Base-by-base conservation (phyloP, 2,113 vertebrate species). In the Ptilorrhoa leucosticta region DNA sequence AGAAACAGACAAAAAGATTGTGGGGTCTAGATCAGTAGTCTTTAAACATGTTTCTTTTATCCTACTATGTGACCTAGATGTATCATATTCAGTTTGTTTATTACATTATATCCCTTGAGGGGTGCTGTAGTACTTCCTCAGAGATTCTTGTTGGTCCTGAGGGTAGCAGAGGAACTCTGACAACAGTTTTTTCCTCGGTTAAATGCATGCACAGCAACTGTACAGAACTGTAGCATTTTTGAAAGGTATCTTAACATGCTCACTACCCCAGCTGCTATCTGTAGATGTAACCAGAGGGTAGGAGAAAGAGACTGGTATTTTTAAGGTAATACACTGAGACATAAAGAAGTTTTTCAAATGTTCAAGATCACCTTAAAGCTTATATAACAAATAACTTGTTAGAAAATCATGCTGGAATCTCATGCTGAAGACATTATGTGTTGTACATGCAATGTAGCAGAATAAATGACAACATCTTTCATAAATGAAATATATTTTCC, bases 401-500 rank as follows among this genome's bases (percentile, higher is more conserved):
- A 73, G 71, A 89, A 83, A 77, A 89, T n/a, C n/a, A n/a, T n/a
- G 23, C 42, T 81, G 33, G 42, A 93, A 60, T 72, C 16, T 94
- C 47, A 7, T 68, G 31, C 42, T 84, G 79, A 84, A 90, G 84
- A 71, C 47, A 82, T 69, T 81, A 68, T 79, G 28, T 70, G 30
- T 45, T 72, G 11, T 75, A 81, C 53, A 75, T 48, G 18, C 50
- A 72, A 33, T 73, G 70, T 33, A 88, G 42, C 26, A 93, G 22
- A 70, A 42, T 81, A 42, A 94, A 92, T 87, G 77, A 31, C 64
- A 61, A 57, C 18, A 85, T 51, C 91, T 94, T 96, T 78, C 65
- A 94, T 86, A 97, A 92, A 42, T 68, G 37, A 70, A 96, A 96
- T 93, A 87, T 83, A 92, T 75, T 64, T 97, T 90, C 47, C 92